phyloP scores from a whole-genome alignment of 2,113 vertebrate species.

The Galeopterus variegatus region DNA sequence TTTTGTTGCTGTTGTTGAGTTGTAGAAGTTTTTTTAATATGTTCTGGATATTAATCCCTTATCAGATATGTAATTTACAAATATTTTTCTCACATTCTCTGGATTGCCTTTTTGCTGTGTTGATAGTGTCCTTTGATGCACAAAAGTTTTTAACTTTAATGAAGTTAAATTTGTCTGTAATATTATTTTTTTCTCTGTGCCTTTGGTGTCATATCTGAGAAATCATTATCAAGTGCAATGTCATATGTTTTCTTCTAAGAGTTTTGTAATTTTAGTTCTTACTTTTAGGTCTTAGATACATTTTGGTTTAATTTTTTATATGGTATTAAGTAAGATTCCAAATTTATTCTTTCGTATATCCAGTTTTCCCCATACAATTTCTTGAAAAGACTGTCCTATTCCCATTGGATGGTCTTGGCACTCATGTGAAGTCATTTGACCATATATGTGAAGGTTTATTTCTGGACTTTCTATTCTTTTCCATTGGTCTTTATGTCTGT shows the following conservation, averaged over 20 bases:
- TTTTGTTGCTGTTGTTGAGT: background rate
- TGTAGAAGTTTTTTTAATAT: background rate
- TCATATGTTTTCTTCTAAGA: background rate
- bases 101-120: background rate
- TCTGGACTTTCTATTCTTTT: background rate
- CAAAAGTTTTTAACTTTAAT: background rate
- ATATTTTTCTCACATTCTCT: background rate
- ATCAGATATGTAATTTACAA: background rate
- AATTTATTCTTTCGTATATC: background rate
- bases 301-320: background rate
- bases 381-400: background rate
- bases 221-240: background rate
- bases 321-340: background rate
- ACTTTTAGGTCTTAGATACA: background rate
- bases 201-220: background rate
- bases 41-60: background rate
- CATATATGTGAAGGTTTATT: background rate
- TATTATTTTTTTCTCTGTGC: background rate
- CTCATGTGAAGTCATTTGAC: background rate
- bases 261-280: background rate
- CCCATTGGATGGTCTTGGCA: background rate
- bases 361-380: background rate
- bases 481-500: background rate
- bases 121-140: background rate
- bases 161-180: background rate